phyloP scores from a whole-genome alignment of 2,797 vertebrate species.

The Pantherophis vulpinus region DNA sequence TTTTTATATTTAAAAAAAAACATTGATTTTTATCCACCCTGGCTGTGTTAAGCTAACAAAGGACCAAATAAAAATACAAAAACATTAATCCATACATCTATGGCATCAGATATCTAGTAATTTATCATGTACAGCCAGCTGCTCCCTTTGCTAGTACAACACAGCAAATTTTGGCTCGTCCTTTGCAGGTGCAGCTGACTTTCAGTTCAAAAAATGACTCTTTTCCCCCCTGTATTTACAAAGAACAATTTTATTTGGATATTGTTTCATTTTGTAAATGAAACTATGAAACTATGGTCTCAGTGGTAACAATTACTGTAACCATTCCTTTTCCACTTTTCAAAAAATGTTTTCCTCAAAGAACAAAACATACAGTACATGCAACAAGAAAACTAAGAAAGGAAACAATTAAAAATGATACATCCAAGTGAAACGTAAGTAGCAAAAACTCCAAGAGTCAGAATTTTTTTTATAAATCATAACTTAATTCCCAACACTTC shows the following conservation, averaged over 20 bases:
- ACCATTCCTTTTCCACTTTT: neutral
- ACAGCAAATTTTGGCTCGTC: neutral
- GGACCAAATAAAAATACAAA: neutral
- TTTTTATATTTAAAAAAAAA: too few species aligned
- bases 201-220: neutral
- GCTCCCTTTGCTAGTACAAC: neutral
- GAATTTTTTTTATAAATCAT: neutral
- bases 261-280: neutral
- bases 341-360: neutral
- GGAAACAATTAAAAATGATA: neutral
- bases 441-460: neutral
- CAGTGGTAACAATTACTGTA: neutral
- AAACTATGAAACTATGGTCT: neutral
- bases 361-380: neutral
- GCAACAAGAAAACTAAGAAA: neutral
- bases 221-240: neutral
- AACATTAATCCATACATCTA: neutral
- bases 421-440: neutral
- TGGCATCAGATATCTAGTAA: neutral
- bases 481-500: neutral
- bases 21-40: too few species aligned
- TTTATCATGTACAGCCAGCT: neutral
- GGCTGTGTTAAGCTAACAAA: neutral
- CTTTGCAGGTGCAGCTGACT: neutral
- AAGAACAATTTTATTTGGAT: neutral